Evolutionary conservation across 2,888 invertebrate genomes (phyloP), one percentile per base, ranked within the genome.

Genomic region (Stenoptilia bipunctidactyla): DNA sequence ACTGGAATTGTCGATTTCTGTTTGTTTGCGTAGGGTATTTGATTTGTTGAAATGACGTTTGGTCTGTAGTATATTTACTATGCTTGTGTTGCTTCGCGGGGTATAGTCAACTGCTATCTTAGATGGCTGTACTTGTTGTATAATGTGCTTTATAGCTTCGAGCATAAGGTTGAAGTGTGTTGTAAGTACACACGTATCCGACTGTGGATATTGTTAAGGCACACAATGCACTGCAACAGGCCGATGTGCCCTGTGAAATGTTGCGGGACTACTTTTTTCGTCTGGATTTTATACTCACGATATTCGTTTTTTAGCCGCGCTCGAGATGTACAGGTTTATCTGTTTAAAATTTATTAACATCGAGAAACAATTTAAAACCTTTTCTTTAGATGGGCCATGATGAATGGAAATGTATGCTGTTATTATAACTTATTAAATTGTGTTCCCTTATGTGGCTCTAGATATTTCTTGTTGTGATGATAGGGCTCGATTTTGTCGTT

Each of bases 331-430:
- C 80, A 77, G 79, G 80, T 82, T 82, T 82, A 80, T 80, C 80
- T 80, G 75, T 82, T 83, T 77, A 76, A 82, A 80, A 83, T 82
- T 80, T 82, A 83, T 82, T 82, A 80, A 82, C 80, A 82, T 79
- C 70, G 73, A 79, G 76, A 80, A 83, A 82, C 82, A 79, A 83
- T 83, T 82, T 77, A 74, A 82, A 79, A 71, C 65, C 70, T 71
- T 76, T 74, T 72, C 71, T 72, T 74, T 66, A 70, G 74, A 72
- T 64, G 62, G 65, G 52, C 68, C 67, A 63, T 69, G 75, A 73
- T 75, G 68, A 73, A 76, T 73, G 69, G 61, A 66, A 71, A 73
- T 67, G 55, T 66, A 62, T 58, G 56, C 54, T 61, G 61, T 69
- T 71, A 62, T 69, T 71, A 68, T 65, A 62, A 62, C 52, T 66